Evolutionary conservation across 2,113 vertebrate genomes (phyloP).

Genomic region (Argyrosomus japonicus): DNA sequence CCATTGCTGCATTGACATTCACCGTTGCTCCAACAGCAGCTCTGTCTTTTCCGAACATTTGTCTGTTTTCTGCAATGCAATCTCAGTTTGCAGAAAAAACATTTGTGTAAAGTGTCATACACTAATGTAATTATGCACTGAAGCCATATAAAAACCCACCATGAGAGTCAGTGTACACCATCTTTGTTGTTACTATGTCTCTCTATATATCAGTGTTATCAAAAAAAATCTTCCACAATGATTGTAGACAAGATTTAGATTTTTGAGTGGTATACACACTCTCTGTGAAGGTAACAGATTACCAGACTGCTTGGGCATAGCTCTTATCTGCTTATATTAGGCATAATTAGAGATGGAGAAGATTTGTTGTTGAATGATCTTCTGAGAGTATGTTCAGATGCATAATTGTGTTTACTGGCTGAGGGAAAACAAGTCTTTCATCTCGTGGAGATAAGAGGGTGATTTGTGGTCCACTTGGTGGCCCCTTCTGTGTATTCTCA

Average conservation of each 20-base stretch:
- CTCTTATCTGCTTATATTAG: conserved; percentile 68
- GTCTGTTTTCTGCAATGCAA: background rate
- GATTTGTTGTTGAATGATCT: conserved; percentile 73
- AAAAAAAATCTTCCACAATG: conserved; percentile 18
- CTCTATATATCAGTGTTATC: background rate
- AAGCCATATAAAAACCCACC: conserved; percentile 1
- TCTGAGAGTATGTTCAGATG: conserved; percentile 70
- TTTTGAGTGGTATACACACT: conserved; percentile 22
- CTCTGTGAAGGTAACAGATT: conserved; percentile 41
- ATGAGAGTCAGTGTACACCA: background rate
- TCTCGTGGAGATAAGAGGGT: conserved; percentile 74
- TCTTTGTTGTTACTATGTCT: background rate
- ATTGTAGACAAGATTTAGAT: conserved; percentile 14
- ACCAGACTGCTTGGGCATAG: conserved; percentile 42
- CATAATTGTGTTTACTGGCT: conserved; percentile 77
- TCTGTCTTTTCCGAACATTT: background rate
- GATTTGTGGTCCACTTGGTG: conserved; percentile 70
- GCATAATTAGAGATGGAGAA: conserved; percentile 73
- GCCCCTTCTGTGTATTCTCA: conserved; percentile 64
- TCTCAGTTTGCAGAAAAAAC: conserved; percentile 28
- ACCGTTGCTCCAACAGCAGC: background rate
- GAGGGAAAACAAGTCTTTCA: conserved; percentile 74
- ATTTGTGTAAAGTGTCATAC: background rate
- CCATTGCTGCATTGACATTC: background rate
- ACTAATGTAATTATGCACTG: background rate